These are phyloP conservation scores for Mico argentatus DNA, from an alignment of 2,797 vertebrate genomes.

Conservation along the genomic window DNA sequence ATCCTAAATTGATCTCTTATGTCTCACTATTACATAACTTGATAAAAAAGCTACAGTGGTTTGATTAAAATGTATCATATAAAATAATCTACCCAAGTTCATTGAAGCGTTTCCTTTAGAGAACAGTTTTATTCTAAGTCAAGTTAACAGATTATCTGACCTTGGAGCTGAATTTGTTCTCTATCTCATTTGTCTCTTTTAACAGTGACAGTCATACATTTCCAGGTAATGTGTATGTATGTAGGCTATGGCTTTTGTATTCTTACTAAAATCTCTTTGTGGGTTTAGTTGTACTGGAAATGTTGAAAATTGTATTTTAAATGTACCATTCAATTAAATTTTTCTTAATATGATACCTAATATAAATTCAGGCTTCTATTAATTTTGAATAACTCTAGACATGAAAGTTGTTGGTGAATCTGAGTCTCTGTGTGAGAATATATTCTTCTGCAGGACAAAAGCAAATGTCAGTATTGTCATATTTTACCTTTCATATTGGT, in stretches of 20 bases:
- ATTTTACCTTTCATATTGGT: background rate
- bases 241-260: background rate
- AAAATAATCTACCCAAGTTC: conserved; percentile 48
- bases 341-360: background rate
- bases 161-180: conserved; percentile 27
- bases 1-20: background rate
- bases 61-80: conserved; percentile 57
- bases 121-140: conserved; percentile 9
- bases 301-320: conserved; percentile 4
- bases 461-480: background rate
- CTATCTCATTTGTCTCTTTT: background rate
- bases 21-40: conserved; percentile 10
- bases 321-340: background rate
- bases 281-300: background rate
- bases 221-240: background rate
- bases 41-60: conserved; percentile 30
- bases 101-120: background rate
- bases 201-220: background rate
- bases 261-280: background rate
- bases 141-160: conserved; percentile 11
- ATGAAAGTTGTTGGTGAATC: background rate
- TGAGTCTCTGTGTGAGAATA: background rate
- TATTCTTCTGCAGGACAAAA: background rate
- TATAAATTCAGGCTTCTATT: background rate
- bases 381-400: background rate